Evolutionary conservation across 2,888 invertebrate genomes (phyloP).

Genomic region (Lamellibrachia columna): DNA sequence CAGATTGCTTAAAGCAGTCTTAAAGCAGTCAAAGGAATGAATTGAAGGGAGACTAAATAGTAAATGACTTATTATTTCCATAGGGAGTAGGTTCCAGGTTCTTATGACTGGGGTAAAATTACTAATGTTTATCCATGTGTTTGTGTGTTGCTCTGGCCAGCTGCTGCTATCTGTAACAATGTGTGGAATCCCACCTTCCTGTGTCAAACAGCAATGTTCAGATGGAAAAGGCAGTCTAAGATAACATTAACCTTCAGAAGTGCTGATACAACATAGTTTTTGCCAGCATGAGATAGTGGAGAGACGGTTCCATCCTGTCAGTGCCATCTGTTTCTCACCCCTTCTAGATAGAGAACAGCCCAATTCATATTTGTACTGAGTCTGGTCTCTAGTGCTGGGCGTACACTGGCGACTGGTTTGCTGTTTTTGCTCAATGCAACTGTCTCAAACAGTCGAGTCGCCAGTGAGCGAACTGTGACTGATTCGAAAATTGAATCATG

Average conservation of each 20-base stretch:
- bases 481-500: too few relatives aligned
- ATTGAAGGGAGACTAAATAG: too few relatives aligned
- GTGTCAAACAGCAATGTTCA: not conserved
- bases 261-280: not conserved
- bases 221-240: constrained; percentile 16
- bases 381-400: not conserved
- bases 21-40: too few relatives aligned
- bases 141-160: not conserved
- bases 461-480: too few relatives aligned
- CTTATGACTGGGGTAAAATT: too few relatives aligned
- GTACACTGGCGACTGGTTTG: too few relatives aligned
- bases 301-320: not conserved
- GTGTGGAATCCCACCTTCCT: not conserved
- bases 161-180: constrained; percentile 6
- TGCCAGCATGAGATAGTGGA: not conserved
- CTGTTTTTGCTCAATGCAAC: too few relatives aligned
- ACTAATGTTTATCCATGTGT: not conserved
- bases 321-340: not conserved
- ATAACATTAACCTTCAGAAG: not conserved
- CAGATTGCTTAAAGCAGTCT: too few relatives aligned
- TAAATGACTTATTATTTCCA: too few relatives aligned
- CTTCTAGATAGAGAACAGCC: not conserved
- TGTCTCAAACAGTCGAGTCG: too few relatives aligned
- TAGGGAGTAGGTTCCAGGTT: not conserved
- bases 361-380: not conserved